A percentile compares a stretch with the other conserved stretches of the same genome.
Conservation (phyloP, 2,888 invertebrate genomes). For the Trachelus stipa region DNA sequence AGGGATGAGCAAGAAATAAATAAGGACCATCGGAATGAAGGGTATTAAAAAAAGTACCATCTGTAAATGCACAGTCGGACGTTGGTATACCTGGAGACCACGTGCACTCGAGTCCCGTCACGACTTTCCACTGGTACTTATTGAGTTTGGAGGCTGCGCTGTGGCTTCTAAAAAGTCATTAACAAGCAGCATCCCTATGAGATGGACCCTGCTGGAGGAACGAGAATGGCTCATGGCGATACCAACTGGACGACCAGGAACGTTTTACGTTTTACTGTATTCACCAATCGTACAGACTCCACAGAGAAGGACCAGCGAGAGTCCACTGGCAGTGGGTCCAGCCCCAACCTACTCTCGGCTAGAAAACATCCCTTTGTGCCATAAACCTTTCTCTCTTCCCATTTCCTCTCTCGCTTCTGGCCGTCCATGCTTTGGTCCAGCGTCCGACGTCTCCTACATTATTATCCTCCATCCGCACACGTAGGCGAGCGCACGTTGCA, state of each 20-base stretch:
- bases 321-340: neutral
- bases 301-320: no score
- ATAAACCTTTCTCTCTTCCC: constrained; percentile 4
- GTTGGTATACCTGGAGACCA: neutral
- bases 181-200: constrained; percentile 43
- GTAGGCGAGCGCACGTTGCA: neutral
- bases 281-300: constrained; percentile 7
- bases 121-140: neutral
- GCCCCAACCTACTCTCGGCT: neutral
- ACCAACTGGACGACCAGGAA: neutral
- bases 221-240: constrained; percentile 11
- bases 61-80: neutral
- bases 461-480: constrained; percentile 7
- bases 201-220: constrained; percentile 34
- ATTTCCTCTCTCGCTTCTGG: neutral
- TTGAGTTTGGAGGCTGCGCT: constrained; percentile 15
- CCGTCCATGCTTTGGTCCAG: constrained; percentile 13
- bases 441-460: constrained; percentile 8
- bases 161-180: constrained; percentile 49
- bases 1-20: no score
- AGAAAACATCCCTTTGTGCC: neutral
- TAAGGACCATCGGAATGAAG: neutral
- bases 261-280: constrained; percentile 1
- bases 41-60: neutral
- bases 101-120: neutral